phyloP scores from a whole-genome alignment of 2,797 vertebrate genomes.

The Galago senegalensis region DNA sequence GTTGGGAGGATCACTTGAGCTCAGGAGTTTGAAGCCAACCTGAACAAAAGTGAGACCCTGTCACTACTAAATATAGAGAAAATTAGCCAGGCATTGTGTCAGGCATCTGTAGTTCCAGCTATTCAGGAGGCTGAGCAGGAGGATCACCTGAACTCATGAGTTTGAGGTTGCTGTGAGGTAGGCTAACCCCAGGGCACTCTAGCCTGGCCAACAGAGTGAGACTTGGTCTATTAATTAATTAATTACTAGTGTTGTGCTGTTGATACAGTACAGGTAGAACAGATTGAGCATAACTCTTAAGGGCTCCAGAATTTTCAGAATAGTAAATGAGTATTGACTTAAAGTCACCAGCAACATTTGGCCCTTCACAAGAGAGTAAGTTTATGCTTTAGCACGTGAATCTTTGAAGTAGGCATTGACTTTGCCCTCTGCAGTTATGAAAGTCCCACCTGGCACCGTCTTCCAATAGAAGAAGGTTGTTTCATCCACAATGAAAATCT shows the following conservation, averaged over 20 bases:
- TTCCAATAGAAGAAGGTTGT: not conserved
- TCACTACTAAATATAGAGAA: no score
- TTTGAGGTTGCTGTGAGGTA: no score
- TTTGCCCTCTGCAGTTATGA: not conserved
- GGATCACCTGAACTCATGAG: no score
- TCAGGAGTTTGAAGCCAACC: no score
- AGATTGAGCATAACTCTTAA: not conserved
- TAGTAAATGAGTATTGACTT: not conserved
- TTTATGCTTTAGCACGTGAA: not conserved
- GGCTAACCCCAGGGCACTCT: no score
- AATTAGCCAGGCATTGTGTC: no score
- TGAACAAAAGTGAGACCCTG: no score
- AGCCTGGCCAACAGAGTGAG: no score
- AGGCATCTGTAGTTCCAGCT: no score
- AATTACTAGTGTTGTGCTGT: not conserved
- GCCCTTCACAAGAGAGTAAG: not conserved
- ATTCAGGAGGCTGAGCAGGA: no score
- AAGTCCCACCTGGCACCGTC: not conserved
- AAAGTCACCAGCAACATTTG: not conserved
- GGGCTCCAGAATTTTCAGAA: not conserved
- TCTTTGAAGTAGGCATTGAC: not conserved
- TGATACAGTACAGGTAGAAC: not conserved
- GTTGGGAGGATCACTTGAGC: no score
- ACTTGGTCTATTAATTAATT: no score
- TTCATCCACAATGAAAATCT: not conserved